Percentiles rank a stretch among this genome's conserved stretches.
Conservation (phyloP, 2,888 invertebrate genomes). For the Carpatolechia fugitivella region DNA sequence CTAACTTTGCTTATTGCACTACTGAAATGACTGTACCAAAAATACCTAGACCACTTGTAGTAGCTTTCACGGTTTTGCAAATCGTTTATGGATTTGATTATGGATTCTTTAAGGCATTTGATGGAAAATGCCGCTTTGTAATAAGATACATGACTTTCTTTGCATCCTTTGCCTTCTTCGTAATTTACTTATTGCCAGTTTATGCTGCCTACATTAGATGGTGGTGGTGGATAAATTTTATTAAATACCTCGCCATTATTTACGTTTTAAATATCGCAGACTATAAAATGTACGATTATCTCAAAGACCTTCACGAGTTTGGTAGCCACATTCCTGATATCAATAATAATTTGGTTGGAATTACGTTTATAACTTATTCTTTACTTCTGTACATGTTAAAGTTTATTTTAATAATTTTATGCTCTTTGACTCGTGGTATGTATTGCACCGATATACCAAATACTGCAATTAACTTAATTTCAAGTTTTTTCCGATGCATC, state of each 20-base stretch:
- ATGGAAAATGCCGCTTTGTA: neutral
- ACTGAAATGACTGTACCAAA: neutral
- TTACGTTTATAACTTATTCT: neutral
- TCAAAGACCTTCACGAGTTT: neutral
- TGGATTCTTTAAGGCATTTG: neutral
- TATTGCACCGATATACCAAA: neutral
- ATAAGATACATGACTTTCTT: neutral
- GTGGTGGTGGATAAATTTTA: constrained; percentile 1
- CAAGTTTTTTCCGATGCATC: no score
- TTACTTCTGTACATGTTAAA: neutral
- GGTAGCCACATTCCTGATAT: neutral
- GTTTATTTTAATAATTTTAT: neutral
- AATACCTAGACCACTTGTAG: neutral
- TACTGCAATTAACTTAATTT: no score
- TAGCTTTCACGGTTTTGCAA: neutral
- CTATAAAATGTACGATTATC: neutral
- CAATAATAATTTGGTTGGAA: neutral
- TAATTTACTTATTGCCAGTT: neutral
- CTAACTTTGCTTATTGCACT: neutral
- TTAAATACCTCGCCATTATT: neutral
- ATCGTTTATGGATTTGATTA: neutral
- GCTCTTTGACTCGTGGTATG: neutral
- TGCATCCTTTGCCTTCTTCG: neutral
- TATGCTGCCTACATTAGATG: neutral
- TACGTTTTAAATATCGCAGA: neutral